Evolutionary conservation across 2,113 vertebrate species (phyloP).

Genomic region (Pseudopipra pipra): DNA sequence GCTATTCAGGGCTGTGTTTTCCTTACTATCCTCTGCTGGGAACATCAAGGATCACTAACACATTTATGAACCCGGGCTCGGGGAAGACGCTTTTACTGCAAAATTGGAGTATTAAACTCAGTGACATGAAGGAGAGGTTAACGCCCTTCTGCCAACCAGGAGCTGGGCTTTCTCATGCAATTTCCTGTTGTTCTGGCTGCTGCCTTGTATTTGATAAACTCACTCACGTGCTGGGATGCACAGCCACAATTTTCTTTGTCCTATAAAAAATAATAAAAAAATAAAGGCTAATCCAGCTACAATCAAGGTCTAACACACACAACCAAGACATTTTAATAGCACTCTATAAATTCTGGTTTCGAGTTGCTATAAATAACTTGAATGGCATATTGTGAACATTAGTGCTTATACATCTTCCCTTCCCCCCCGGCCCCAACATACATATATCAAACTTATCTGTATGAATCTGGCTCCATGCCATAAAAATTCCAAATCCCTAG

Average conservation of each 20-base stretch:
- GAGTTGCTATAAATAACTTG: background rate
- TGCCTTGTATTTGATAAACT: background rate
- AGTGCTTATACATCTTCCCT: background rate
- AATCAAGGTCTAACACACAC: background rate
- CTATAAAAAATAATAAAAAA: background rate
- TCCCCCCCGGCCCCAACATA: accelerated
- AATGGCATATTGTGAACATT: background rate
- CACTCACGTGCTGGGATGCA: background rate
- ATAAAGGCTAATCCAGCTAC: background rate
- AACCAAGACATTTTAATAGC: constrained; percentile 3
- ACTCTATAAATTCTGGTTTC: background rate
- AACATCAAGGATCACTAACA: constrained; percentile 75
- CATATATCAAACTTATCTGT: background rate
- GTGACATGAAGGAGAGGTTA: constrained; percentile 70
- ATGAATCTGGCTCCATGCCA: background rate
- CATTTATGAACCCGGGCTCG: constrained; percentile 75
- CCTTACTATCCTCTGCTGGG: constrained; percentile 77
- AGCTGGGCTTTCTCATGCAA: background rate
- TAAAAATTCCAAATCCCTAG: background rate
- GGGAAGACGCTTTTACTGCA: constrained; percentile 56
- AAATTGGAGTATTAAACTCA: constrained; percentile 58
- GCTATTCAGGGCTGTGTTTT: constrained; percentile 84
- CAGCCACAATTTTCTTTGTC: background rate
- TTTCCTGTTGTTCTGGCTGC: constrained; percentile 31
- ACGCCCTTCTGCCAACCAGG: constrained; percentile 36